A percentile compares a stretch with the other conserved stretches of the same genome.
Conservation (phyloP, 2,888 invertebrate species). For the Cheilosia pagana region DNA sequence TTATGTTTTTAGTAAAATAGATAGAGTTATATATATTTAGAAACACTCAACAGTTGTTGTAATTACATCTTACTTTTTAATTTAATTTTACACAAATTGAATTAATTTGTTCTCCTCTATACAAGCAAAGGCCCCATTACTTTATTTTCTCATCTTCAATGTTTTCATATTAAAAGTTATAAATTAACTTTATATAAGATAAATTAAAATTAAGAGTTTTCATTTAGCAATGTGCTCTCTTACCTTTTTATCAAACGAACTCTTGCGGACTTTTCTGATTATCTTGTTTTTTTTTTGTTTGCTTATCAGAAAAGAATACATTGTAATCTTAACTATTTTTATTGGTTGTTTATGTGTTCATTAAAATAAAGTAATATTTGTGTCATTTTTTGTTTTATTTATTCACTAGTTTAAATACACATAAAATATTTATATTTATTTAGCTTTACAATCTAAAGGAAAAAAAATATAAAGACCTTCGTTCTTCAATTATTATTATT, state of each 20-base stretch:
- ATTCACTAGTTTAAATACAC: conserved; percentile 66
- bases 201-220: too few species aligned
- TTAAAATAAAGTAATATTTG: conserved; percentile 30
- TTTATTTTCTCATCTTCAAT: background rate
- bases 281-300: background rate
- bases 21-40: conserved; percentile 24
- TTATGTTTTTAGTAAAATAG: conserved; percentile 44
- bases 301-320: background rate
- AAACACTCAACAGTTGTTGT: background rate
- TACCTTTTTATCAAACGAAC: too few species aligned
- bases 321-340: too few species aligned
- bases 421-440: conserved; percentile 65
- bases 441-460: conserved; percentile 64
- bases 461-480: conserved; percentile 49
- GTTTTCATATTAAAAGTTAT: background rate
- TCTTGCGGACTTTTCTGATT: too few species aligned
- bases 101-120: conserved; percentile 8
- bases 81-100: conserved; percentile 9
- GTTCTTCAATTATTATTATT: conserved; percentile 31
- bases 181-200: background rate
- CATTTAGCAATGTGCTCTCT: too few species aligned
- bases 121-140: conserved; percentile 36
- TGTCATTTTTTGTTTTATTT: conserved; percentile 50
- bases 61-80: conserved; percentile 6
- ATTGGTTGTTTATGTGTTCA: too few species aligned